Conservation (phyloP, 1,140 invertebrate species). For the Eciton burchellii region DNA sequence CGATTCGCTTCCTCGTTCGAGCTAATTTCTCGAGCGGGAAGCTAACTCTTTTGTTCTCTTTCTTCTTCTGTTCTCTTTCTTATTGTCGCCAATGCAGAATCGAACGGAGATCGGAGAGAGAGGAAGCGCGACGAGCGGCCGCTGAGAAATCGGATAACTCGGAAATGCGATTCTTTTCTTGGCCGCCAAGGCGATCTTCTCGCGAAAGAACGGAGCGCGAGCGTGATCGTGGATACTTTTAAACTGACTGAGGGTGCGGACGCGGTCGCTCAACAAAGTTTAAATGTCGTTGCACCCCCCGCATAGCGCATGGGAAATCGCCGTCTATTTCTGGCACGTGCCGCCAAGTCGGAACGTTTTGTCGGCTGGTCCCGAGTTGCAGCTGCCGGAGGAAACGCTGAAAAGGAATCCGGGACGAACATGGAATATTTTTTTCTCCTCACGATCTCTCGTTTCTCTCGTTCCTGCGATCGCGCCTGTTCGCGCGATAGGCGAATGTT, state of each 20-base stretch:
- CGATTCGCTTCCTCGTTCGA: neutral
- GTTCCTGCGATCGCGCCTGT: neutral
- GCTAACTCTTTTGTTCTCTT: no score
- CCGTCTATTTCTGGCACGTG: slow-evolving; percentile 80
- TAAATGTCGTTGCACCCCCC: slow-evolving; percentile 79
- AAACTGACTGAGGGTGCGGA: slow-evolving; percentile 56
- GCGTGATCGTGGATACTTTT: slow-evolving; percentile 39
- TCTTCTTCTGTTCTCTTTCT: no score
- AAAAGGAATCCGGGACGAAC: slow-evolving; percentile 2
- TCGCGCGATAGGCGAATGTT: neutral
- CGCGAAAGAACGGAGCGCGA: neutral
- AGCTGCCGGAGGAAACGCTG: slow-evolving; percentile 26
- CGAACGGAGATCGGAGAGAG: neutral
- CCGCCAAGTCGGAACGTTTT: slow-evolving; percentile 37
- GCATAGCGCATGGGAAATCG: slow-evolving; percentile 70
- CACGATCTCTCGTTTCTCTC: neutral
- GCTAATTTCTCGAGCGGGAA: neutral
- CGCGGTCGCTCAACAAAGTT: slow-evolving; percentile 40
- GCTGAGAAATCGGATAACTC: no score
- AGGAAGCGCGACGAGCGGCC: no score
- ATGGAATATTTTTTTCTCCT: slow-evolving; percentile 8
- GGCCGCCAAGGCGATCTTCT: neutral
- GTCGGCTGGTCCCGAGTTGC: slow-evolving; percentile 3
- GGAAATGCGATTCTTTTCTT: slow-evolving; percentile 2
- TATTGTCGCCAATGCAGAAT: neutral